A percentile compares a stretch with the other conserved stretches of the same genome.
Conservation (phyloP, 1,140 invertebrate genomes). For the Drosophila mayri region DNA sequence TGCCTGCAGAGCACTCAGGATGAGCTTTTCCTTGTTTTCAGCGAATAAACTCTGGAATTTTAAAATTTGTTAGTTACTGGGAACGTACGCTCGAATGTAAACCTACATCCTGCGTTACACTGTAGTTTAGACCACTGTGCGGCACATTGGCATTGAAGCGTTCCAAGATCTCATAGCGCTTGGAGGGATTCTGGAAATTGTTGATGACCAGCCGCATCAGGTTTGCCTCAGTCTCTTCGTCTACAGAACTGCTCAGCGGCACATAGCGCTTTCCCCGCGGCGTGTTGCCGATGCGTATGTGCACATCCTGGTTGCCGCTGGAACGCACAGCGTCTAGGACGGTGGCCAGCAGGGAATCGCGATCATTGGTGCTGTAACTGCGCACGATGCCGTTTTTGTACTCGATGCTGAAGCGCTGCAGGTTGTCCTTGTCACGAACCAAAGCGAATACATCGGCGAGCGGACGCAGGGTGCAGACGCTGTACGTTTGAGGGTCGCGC, state of each 20-base stretch:
- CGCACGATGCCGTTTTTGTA: constrained; percentile 96
- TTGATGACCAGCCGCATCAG: constrained; percentile 85
- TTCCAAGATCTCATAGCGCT: constrained; percentile 91
- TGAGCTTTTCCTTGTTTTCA: constrained; percentile 99
- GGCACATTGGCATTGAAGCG: constrained; percentile 99
- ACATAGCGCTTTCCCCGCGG: constrained; percentile 94
- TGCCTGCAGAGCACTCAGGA: constrained; percentile 91
- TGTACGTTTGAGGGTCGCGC: constrained; percentile 98
- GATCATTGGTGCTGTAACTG: constrained; percentile 93
- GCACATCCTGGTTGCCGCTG: constrained; percentile 98
- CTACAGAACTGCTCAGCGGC: constrained; percentile 94
- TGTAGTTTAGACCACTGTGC: constrained; percentile 98
- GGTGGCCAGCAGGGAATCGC: constrained; percentile 97
- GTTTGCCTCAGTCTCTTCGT: constrained; percentile 97
- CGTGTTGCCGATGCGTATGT: constrained; percentile 94
- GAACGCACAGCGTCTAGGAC: constrained; percentile 97
- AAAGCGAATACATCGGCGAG: constrained; percentile 96
- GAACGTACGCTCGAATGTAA: neutral
- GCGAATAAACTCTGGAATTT: constrained; percentile 94
- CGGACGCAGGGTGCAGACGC: constrained; percentile 93
- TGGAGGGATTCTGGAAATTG: constrained; percentile 78
- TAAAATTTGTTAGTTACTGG: neutral
- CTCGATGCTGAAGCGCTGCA: constrained; percentile 97
- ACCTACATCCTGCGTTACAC: constrained; percentile 97
- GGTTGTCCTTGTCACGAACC: constrained; percentile 94